Evolutionary conservation across 1,140 invertebrate species (phyloP).

Genomic region (Heliconius congener): DNA sequence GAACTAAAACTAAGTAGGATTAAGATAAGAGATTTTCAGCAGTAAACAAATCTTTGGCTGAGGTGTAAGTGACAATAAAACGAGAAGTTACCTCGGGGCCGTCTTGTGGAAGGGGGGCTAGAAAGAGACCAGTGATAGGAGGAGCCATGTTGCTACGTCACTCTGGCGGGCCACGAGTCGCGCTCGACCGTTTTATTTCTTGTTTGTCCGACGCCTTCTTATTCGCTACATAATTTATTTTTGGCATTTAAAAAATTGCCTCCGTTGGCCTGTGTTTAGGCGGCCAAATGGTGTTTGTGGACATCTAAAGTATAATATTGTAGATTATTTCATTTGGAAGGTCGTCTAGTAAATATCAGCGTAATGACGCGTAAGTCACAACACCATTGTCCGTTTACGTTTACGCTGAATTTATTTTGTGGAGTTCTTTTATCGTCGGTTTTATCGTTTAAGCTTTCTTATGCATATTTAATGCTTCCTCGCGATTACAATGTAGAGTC

Average conservation of each 20-base stretch:
- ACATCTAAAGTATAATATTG: constrained; percentile 72
- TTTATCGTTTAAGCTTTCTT: constrained; percentile 49
- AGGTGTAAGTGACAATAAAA: constrained; percentile 80
- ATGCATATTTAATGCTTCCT: constrained; percentile 40
- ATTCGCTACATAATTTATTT: constrained; percentile 80
- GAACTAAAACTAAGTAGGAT: constrained; percentile 39
- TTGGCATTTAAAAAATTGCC: constrained; percentile 80
- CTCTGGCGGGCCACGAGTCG: constrained; percentile 55
- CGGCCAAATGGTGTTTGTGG: constrained; percentile 69
- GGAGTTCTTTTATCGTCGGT: constrained; percentile 53
- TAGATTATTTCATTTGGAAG: constrained; percentile 77
- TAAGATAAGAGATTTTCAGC: constrained; percentile 47
- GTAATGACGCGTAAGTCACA: constrained; percentile 63
- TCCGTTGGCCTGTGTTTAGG: constrained; percentile 56
- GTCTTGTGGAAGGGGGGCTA: constrained; percentile 68
- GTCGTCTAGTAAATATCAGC: constrained; percentile 58
- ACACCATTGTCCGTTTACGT: constrained; percentile 64
- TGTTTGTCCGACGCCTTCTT: constrained; percentile 72
- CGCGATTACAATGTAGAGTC: constrained; percentile 28
- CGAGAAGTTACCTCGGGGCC: constrained; percentile 74
- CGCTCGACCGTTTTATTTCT: constrained; percentile 73
- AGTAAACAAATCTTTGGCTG: constrained; percentile 68
- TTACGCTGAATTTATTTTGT: constrained; percentile 67
- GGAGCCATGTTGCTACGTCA: constrained; percentile 50
- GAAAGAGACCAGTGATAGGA: constrained; percentile 42